A percentile compares a stretch with the other conserved stretches of the same genome.
These are phyloP conservation scores for Enteromius unitaeniatus DNA, from an alignment of 2,797 vertebrate genomes.

Conservation along the genomic window DNA sequence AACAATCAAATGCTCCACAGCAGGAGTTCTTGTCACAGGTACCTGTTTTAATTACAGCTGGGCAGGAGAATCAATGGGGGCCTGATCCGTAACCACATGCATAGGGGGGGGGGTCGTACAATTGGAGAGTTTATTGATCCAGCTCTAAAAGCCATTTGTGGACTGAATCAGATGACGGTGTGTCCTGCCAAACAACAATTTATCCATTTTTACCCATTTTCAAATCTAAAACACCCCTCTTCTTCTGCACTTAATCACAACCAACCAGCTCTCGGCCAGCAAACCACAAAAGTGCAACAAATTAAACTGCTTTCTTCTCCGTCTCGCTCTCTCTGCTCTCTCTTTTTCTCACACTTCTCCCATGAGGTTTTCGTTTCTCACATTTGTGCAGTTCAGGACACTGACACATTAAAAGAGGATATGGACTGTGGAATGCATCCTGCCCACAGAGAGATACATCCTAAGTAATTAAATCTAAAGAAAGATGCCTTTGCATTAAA, in stretches of 20 bases:
- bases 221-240: constrained; percentile 20
- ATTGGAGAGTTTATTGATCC: constrained; percentile 56
- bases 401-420: constrained; percentile 21
- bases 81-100: constrained; percentile 45
- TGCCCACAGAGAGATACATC: constrained; percentile 6
- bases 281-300: constrained; percentile 19
- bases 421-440: constrained; percentile 14
- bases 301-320: constrained; percentile 1
- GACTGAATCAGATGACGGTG: constrained; percentile 44
- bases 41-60: constrained; percentile 62
- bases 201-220: constrained; percentile 24
- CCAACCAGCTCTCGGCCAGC: constrained; percentile 3
- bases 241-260: constrained; percentile 27
- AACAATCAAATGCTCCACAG: constrained; percentile 49
- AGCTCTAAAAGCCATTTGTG: constrained; percentile 50
- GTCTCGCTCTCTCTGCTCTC: constrained; percentile 26
- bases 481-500: background rate
- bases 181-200: constrained; percentile 28
- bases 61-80: constrained; percentile 57
- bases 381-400: constrained; percentile 25
- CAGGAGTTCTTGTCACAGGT: constrained; percentile 40
- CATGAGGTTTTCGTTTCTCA: background rate
- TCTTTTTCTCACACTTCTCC: background rate
- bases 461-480: constrained; percentile 16
- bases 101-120: constrained; percentile 36